Conservation (phyloP, 2,888 invertebrate genomes). For the Lordiphosa andalusiaca region DNA sequence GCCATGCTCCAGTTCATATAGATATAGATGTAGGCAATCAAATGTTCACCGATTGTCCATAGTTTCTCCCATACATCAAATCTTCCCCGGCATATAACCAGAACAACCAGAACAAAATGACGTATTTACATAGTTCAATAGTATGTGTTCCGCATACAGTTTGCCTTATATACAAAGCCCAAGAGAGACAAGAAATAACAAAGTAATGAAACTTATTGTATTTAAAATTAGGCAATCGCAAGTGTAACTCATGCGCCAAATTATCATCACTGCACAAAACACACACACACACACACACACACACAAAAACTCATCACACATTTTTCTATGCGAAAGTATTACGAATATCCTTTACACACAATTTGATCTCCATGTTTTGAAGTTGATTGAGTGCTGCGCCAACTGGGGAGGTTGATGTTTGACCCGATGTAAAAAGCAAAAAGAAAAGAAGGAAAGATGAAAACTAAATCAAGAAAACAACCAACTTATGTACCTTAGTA, state of each 20-base stretch:
- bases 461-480: slow-evolving; percentile 2
- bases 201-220: slow-evolving; percentile 28
- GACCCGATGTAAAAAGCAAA: slow-evolving; percentile 10
- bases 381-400: slow-evolving; percentile 35
- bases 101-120: slow-evolving; percentile 25
- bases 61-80: slow-evolving; percentile 38
- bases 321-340: slow-evolving; percentile 50
- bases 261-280: slow-evolving; percentile 49
- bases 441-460: slow-evolving; percentile 8
- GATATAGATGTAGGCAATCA: slow-evolving; percentile 9
- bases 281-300: slow-evolving; percentile 5
- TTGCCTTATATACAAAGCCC: slow-evolving; percentile 68
- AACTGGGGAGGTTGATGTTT: slow-evolving; percentile 4
- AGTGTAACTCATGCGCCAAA: slow-evolving; percentile 69
- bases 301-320: slow-evolving; percentile 2
- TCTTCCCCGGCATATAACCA: slow-evolving; percentile 60
- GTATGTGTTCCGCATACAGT: slow-evolving; percentile 57
- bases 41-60: slow-evolving; percentile 15
- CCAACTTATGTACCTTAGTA: slow-evolving; percentile 5
- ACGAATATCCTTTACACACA: slow-evolving; percentile 26
- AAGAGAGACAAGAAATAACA: slow-evolving; percentile 19
- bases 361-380: slow-evolving; percentile 61
- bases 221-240: slow-evolving; percentile 57
- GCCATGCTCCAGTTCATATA: slow-evolving; percentile 57
- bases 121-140: slow-evolving; percentile 71